Evolutionary conservation across 2,888 invertebrate genomes (phyloP), one percentile per base, ranked within the genome.

Genomic region (Dryobotodes eremita): DNA sequence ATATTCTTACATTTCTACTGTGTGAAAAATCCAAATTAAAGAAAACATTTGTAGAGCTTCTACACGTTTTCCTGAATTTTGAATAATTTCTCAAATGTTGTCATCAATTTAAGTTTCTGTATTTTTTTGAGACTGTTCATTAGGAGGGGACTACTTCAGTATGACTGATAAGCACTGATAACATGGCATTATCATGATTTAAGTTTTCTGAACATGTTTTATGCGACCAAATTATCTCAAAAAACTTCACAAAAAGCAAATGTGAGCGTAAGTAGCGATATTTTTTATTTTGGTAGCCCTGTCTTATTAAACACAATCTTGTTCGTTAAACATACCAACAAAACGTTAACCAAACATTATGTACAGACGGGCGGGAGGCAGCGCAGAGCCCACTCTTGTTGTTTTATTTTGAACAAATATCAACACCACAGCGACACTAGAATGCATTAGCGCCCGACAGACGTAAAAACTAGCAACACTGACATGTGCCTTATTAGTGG

Each of bases 401-500:
- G 69, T 71, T 86, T 88, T 83, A 77, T 85, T 84, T 82, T 55
- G 69, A 80, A 79, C 83, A 87, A 82, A 84, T 88, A 84, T 86
- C 86, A 82, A 86, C 84, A 79, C 82, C 42, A 62, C 62, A 55
- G 36, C 55, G 55, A 62, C 62, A 81, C 72, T 83, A 79, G 79
- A 82, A 79, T 80, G 75, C 79, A 84, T 87, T 87, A 84, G 79
- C 78, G 77, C 80, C 69, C 80, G 65, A 31, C 57, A 46, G 62
- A 77, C 61, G 74, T 77, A 81, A 87, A 86, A 86, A 87, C 81
- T 86, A 83, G 79, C 69, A 77, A 73, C 71, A 77, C 75, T 77
- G 46, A 57, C 71, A 55, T 79, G 74, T 71, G 77, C 79, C 81
- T 78, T 88, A 80, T 74, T 85, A 82, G 75, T 53, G 71, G 71